Conservation (phyloP, 2,797 vertebrate genomes). For the Megaceryle alcyon region DNA sequence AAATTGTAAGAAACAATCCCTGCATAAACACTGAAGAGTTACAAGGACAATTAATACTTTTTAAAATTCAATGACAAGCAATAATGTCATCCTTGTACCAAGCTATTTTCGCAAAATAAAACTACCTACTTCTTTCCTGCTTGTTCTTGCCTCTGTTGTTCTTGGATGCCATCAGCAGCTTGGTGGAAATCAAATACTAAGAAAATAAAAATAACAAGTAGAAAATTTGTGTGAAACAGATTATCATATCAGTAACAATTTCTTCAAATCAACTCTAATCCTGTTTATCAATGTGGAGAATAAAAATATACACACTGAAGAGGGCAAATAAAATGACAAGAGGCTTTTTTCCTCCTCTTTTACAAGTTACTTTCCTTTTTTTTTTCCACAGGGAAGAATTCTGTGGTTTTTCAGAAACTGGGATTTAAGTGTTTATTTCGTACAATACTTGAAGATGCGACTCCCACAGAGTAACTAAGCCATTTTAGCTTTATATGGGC, state of each 20-base stretch:
- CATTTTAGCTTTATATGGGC: not conserved
- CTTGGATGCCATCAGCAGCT: constrained; percentile 96
- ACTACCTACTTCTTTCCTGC: constrained; percentile 94
- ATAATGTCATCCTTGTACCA: not conserved
- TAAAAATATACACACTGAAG: not conserved
- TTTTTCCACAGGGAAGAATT: not conserved
- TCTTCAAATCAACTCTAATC: not conserved
- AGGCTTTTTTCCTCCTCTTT: not conserved
- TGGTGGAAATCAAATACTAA: constrained; percentile 99
- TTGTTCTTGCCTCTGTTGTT: constrained; percentile 96
- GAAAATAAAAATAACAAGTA: constrained; percentile 31
- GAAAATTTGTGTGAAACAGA: not conserved
- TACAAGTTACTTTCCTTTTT: not conserved
- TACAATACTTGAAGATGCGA: not conserved
- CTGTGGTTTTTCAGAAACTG: not conserved
- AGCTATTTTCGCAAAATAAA: not conserved
- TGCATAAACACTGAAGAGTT: not conserved
- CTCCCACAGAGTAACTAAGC: not conserved
- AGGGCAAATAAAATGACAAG: not conserved
- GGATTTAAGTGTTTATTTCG: not conserved
- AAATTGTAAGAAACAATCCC: not conserved
- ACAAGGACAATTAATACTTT: not conserved
- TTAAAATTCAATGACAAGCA: not conserved
- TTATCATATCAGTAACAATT: not conserved
- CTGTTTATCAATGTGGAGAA: not conserved